Conservation (phyloP, 2,888 invertebrate genomes). For the Troglohyphantes excavatus region DNA sequence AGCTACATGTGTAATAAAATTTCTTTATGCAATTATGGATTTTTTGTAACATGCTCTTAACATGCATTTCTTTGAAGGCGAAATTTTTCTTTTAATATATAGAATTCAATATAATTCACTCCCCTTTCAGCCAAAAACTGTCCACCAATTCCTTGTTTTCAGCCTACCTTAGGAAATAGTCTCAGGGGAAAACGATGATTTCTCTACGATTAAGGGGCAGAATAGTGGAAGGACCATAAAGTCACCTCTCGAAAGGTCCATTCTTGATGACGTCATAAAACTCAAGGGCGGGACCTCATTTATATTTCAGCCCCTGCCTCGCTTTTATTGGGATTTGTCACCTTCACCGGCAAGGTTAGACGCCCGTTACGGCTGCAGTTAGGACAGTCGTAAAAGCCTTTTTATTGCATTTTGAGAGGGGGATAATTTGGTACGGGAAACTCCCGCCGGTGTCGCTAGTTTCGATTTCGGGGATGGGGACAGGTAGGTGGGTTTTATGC, state of each 20-base stretch:
- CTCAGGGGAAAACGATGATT: neutral
- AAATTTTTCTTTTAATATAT: no score
- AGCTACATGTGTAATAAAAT: no score
- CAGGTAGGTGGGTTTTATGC: neutral
- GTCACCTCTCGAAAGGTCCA: constrained; percentile 37
- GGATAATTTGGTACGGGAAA: constrained; percentile 20
- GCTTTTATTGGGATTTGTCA: constrained; percentile 60
- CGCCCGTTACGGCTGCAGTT: constrained; percentile 7
- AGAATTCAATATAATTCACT: neutral
- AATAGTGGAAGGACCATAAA: constrained; percentile 21
- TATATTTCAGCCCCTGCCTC: constrained; percentile 45
- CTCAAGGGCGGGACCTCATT: constrained; percentile 40
- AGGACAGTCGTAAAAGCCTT: constrained; percentile 38
- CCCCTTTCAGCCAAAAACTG: neutral
- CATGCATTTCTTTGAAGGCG: no score
- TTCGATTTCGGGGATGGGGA: neutral
- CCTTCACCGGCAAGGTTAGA: constrained; percentile 30
- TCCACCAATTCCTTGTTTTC: neutral
- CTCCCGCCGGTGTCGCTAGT: constrained; percentile 32
- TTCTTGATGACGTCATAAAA: constrained; percentile 34
- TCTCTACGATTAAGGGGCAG: constrained; percentile 12
- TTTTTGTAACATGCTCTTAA: no score
- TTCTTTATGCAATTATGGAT: no score
- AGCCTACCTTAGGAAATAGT: neutral
- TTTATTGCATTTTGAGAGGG: constrained; percentile 44